phyloP scores from a whole-genome alignment of 2,888 invertebrate genomes.

The Hirtodrosophila histrioides region DNA sequence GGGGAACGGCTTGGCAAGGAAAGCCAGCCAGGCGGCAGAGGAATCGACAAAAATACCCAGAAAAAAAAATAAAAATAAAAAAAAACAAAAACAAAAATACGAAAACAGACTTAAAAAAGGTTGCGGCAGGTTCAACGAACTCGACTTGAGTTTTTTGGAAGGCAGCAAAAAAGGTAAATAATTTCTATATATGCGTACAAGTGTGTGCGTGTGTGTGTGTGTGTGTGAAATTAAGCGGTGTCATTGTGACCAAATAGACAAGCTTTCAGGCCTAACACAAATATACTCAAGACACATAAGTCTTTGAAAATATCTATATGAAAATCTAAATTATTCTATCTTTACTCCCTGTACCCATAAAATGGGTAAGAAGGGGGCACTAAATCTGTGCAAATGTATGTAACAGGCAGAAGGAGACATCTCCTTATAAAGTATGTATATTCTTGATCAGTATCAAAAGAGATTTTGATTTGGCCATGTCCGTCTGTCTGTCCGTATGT shows the following conservation, averaged over 20 bases:
- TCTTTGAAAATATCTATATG: too few species aligned
- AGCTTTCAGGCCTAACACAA: not conserved
- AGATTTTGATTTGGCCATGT: too few species aligned
- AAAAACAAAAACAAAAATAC: not conserved
- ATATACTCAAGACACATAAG: too few species aligned
- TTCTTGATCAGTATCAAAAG: too few species aligned
- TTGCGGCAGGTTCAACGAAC: conserved; percentile 56
- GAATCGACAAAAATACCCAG: conserved; percentile 58
- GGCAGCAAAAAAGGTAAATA: conserved; percentile 58
- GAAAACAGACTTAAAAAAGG: conserved; percentile 21
- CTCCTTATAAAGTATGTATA: too few species aligned
- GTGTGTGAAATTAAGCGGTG: conserved; percentile 14
- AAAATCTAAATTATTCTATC: too few species aligned
- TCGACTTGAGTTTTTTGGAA: conserved; percentile 40
- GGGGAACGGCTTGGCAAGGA: conserved; percentile 1
- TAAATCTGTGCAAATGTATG: too few species aligned
- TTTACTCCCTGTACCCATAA: too few species aligned
- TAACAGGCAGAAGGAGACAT: too few species aligned
- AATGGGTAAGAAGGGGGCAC: too few species aligned
- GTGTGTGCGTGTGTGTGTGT: conserved; percentile 2
- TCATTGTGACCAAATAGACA: conserved; percentile 21
- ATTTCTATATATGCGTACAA: conserved; percentile 13
- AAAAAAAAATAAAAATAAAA: conserved; percentile 25
- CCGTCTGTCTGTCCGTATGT: too few species aligned
- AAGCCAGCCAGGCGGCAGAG: conserved; percentile 41